Base-by-base conservation (phyloP, 2,888 invertebrate genomes). In the Chloroclystis v-ata region DNA sequence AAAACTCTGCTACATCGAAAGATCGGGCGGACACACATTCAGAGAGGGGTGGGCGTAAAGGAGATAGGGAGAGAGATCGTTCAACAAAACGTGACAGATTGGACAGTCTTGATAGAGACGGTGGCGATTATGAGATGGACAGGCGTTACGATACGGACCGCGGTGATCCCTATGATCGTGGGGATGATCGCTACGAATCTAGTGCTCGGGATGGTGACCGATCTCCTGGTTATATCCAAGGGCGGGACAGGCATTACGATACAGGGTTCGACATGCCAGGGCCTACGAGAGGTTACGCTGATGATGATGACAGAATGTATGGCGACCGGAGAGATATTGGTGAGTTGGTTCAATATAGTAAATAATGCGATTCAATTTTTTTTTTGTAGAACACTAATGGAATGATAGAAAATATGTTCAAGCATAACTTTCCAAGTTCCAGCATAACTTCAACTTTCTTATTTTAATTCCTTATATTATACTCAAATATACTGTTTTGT, bases 271-370 rank as follows among this genome's bases (percentile, higher is more conserved):
- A 89, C 42, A 75, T 86, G 64, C 63, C 81, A 32, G 87, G 83
- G 2, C 82, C 89, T 37, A 75, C 89, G 12, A 73, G 88, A 56
- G 89, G 87, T 1, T 87, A 89, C 60, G 79, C 88, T 30, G 87
- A 89, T 51, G 89, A 89, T 53, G 85, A 90, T 43, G 90, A 90
- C 47, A 78, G 90, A 59, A 81, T 89, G 55, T 82, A 89, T 55
- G 87, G 87, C 37, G 86, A 89, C 52, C 80, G 84, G 64, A 71
- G 89, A 59, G 88, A 86, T 56, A 78, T 89, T 61, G 84, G 82
- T 82, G 67, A 72, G 65, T 52, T 32, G 41, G 13, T 35, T n/a
- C 40, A 16, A 35, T 32, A 14, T 10, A 25, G 12, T 16, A 32
- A 6, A 20, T 20, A 8, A 33, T 14, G 43, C 48, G 69, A 71